phyloP scores from a whole-genome alignment of 2,888 invertebrate genomes.

The Euphydryas editha region DNA sequence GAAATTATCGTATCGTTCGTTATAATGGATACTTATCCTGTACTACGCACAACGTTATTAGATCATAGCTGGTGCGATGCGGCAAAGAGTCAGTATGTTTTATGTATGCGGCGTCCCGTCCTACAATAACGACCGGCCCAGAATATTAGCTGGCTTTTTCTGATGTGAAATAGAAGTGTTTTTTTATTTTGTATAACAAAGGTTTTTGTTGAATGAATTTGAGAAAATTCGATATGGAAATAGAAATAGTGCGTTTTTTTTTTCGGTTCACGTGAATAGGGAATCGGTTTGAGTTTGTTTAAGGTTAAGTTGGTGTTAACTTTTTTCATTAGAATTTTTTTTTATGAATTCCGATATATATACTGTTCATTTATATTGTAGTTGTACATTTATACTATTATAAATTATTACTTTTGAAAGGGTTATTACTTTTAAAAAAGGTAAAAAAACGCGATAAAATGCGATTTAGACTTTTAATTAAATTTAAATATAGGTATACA shows the following conservation, averaged over 20 bases:
- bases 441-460: no score
- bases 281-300: neutral
- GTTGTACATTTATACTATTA: no score
- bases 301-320: neutral
- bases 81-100: conserved; percentile 70
- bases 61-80: conserved; percentile 71
- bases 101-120: conserved; percentile 66
- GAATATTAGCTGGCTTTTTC: conserved; percentile 43
- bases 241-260: neutral
- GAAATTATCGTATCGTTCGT: conserved; percentile 41
- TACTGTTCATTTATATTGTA: no score
- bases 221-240: conserved; percentile 18
- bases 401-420: no score
- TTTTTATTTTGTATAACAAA: conserved; percentile 34
- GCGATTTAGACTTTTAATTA: no score
- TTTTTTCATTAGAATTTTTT: neutral
- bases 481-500: no score
- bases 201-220: conserved; percentile 27
- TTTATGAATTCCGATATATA: no score
- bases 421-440: no score
- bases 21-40: conserved; percentile 43
- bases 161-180: conserved; percentile 37
- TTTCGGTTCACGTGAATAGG: neutral
- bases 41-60: conserved; percentile 73
- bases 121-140: conserved; percentile 41